These are phyloP conservation scores for Ceratotherium simum DNA, from an alignment of 2,113 vertebrate genomes.

Conservation along the genomic window DNA sequence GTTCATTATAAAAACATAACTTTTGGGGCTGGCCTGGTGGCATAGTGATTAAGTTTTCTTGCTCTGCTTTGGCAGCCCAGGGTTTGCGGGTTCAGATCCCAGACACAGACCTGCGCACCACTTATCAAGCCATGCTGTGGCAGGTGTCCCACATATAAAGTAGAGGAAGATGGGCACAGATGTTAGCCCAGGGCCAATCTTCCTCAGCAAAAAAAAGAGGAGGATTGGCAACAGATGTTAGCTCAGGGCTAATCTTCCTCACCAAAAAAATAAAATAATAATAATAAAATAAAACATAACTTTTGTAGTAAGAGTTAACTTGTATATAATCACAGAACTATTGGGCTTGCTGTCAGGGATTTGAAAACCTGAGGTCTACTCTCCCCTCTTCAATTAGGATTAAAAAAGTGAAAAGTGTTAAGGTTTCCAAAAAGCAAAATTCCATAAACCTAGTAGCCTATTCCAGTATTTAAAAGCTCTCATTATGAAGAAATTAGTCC, in stretches of 20 bases:
- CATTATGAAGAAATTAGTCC: neutral
- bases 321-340: neutral
- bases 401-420: neutral
- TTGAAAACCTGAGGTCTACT: neutral
- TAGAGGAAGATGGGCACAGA: too few species aligned
- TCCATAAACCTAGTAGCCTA: neutral
- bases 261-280: too few species aligned
- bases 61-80: too few species aligned
- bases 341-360: neutral
- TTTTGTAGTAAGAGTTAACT: neutral
- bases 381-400: neutral
- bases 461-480: neutral
- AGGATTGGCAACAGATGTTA: too few species aligned
- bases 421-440: neutral
- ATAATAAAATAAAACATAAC: neutral
- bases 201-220: too few species aligned
- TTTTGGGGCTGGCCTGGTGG: neutral
- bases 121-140: too few species aligned
- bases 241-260: too few species aligned
- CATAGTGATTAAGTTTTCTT: too few species aligned
- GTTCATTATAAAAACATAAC: neutral
- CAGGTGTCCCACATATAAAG: too few species aligned
- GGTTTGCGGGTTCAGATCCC: too few species aligned
- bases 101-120: too few species aligned
- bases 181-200: too few species aligned